Evolutionary conservation across 2,797 vertebrate genomes (phyloP), one percentile per base, ranked within the genome.

Genomic region (Sebastes elongatus): DNA sequence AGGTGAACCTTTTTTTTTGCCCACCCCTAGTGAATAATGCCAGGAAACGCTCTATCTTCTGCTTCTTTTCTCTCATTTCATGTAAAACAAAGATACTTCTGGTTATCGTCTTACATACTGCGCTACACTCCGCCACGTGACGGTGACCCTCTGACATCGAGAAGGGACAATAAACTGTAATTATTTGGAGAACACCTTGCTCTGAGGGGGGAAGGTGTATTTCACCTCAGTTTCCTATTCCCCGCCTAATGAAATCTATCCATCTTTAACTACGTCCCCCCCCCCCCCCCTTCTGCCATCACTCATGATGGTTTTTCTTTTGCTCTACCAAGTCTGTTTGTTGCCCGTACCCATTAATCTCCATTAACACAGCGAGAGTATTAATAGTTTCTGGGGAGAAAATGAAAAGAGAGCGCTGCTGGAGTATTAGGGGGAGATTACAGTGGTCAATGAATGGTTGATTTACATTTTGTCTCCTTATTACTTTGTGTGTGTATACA

Each of bases 331-430:
- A 20, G 74, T 90, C 77, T 83, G 76, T 89, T 88, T 92, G 88
- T 84, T 82, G 81, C 66, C 81, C 23, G 1, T 28, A 25, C 74
- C 73, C 92, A 94, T 95, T 94, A 85, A 93, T 95, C 92, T 94
- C 92, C 88, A 93, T 95, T 94, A 93, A 88, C 83, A 76, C 82
- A 78, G 77, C 56, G 53, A 79, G 88, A 78, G 87, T 87, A 92
- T 93, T 91, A 92, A 93, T 92, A 91, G 88, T 89, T 92, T 89
- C 78, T 81, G 76, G 74, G 86, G 76, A 85, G 76, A 76, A 85
- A 88, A 80, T 86, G 69, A 86, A 90, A 83, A 81, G 71, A 80
- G 55, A 78, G 78, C 71, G 71, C 78, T 80, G 80, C 52, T 77
- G 72, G 72, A 82, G 83, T 80, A 85, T 83, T 69, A 72, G 63